These are phyloP conservation scores for Eulemur rubriventer DNA, from an alignment of 2,797 vertebrate species.

Conservation along the genomic window DNA sequence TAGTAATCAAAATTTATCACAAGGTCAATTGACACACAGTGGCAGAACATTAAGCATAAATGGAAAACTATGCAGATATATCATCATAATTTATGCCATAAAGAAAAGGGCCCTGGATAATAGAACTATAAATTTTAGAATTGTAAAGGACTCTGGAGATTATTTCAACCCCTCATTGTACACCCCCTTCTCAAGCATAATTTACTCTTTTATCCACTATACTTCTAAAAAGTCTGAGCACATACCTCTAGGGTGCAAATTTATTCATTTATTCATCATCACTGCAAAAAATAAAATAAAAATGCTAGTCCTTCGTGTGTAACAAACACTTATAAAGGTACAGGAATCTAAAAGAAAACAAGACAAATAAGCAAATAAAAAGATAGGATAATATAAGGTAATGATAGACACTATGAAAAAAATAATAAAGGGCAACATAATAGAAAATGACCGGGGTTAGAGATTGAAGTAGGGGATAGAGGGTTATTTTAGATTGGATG, in stretches of 20 bases:
- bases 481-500: background rate
- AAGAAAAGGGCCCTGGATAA: background rate
- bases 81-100: background rate
- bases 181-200: background rate
- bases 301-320: background rate
- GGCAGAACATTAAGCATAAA: background rate
- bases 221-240: background rate
- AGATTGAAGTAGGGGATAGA: background rate
- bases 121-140: background rate
- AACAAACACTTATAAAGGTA: background rate
- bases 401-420: background rate
- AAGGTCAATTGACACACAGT: background rate
- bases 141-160: background rate
- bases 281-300: background rate
- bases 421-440: background rate
- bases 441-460: background rate
- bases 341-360: background rate
- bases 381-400: background rate
- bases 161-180: background rate
- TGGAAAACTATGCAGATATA: background rate
- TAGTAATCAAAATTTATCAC: background rate
- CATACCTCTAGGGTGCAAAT: background rate
- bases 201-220: background rate
- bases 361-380: background rate
- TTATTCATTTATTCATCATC: background rate